A percentile compares a stretch with the other conserved stretches of the same genome.
Conservation (phyloP, 2,797 vertebrate genomes). For the Smutsia gigantea region DNA sequence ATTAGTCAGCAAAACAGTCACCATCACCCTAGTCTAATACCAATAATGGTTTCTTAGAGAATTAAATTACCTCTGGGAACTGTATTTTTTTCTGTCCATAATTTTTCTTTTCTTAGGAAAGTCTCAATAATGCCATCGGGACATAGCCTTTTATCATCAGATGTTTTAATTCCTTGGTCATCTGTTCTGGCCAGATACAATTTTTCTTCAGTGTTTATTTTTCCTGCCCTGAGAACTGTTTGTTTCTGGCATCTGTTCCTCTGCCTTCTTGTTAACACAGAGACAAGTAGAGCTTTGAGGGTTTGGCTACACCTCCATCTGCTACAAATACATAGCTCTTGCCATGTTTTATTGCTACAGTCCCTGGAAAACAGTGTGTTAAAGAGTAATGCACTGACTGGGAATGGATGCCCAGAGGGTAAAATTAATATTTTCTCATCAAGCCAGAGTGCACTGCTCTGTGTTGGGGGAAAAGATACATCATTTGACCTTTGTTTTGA, state of each 20-base stretch:
- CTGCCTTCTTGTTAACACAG: not conserved
- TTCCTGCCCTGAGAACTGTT: not conserved
- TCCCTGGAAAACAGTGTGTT: not conserved
- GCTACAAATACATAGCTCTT: not conserved
- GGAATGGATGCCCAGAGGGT: not conserved
- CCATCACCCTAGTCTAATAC: not conserved
- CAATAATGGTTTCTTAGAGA: constrained; percentile 5
- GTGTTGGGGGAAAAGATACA: not conserved
- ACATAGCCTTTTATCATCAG: constrained; percentile 55
- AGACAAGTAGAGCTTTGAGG: not conserved
- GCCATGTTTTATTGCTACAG: not conserved
- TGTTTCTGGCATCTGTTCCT: constrained; percentile 14
- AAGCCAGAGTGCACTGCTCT: not conserved
- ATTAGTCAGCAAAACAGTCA: not conserved
- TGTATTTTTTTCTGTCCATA: not conserved
- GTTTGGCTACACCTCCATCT: not conserved
- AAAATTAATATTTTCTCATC: constrained; percentile 15
- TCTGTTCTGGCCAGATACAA: constrained; percentile 38
- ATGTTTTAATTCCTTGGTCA: constrained; percentile 62
- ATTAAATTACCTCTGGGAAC: not conserved
- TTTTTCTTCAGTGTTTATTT: constrained; percentile 53
- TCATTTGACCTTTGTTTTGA: not conserved
- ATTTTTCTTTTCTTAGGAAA: constrained; percentile 42
- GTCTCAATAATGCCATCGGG: constrained; percentile 47
- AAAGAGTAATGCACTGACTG: not conserved